These are phyloP conservation scores for Aleiodes testaceus DNA, from an alignment of 2,888 invertebrate genomes.

Conservation along the genomic window DNA sequence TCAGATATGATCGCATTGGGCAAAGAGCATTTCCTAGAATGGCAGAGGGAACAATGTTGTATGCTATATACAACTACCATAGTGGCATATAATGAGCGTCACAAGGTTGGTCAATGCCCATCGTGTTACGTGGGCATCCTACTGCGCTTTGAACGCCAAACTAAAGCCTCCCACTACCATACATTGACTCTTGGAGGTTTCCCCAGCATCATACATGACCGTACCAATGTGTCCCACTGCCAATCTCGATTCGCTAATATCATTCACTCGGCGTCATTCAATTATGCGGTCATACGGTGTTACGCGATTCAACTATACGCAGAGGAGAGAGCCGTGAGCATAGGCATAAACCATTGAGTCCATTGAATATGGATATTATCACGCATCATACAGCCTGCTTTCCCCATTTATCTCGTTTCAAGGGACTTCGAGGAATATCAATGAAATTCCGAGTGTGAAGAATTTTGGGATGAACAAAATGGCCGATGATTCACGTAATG, in stretches of 20 bases:
- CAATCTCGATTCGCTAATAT: slow-evolving; percentile 69
- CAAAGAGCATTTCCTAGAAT: slow-evolving; percentile 53
- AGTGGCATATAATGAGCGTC: slow-evolving; percentile 44
- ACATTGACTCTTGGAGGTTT: slow-evolving; percentile 46
- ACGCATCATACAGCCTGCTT: slow-evolving; percentile 45
- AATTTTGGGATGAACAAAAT: neutral
- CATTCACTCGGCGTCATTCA: slow-evolving; percentile 66
- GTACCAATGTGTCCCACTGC: slow-evolving; percentile 60
- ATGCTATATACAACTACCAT: slow-evolving; percentile 28
- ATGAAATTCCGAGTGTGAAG: neutral
- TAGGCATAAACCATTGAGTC: slow-evolving; percentile 58
- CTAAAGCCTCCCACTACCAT: slow-evolving; percentile 11
- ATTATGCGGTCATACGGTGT: slow-evolving; percentile 56
- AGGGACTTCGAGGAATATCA: slow-evolving; percentile 40
- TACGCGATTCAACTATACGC: slow-evolving; percentile 36
- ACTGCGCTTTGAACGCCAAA: slow-evolving; percentile 33
- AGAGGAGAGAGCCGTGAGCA: slow-evolving; percentile 36
- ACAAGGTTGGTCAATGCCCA: slow-evolving; percentile 43
- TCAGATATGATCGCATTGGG: slow-evolving; percentile 56
- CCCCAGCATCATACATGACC: slow-evolving; percentile 53
- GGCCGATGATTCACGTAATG: no score
- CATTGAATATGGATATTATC: slow-evolving; percentile 63
- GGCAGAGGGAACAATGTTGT: slow-evolving; percentile 26
- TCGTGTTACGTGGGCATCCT: slow-evolving; percentile 27
- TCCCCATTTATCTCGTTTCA: slow-evolving; percentile 49